Conservation (phyloP, 2,888 invertebrate species). For the Coenonympha glycerion region DNA sequence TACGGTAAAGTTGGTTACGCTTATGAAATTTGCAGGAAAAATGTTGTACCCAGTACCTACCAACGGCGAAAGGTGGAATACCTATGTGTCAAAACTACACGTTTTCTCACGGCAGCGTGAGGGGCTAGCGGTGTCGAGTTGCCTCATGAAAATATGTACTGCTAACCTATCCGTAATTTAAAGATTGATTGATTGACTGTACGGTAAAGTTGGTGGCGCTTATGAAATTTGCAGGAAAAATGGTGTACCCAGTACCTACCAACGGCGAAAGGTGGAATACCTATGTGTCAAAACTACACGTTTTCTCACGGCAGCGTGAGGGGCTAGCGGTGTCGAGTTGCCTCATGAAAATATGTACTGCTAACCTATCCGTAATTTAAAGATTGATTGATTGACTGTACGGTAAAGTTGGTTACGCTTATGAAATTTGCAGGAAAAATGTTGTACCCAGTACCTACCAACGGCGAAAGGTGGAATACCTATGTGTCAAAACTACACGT, state of each 20-base stretch:
- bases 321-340: conserved; percentile 37
- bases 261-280: background rate
- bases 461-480: conserved; percentile 1
- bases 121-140: conserved; percentile 37
- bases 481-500: conserved; percentile 9
- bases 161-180: no score
- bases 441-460: conserved; percentile 3
- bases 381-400: no score
- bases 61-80: background rate
- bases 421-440: background rate
- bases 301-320: conserved; percentile 24
- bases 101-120: conserved; percentile 23
- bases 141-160: conserved; percentile 28
- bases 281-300: conserved; percentile 8
- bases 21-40: background rate
- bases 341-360: conserved; percentile 29
- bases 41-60: conserved; percentile 2
- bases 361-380: no score
- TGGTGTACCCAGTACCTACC: conserved; percentile 6
- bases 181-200: no score
- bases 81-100: conserved; percentile 9
- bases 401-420: background rate
- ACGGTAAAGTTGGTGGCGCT: background rate
- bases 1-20: background rate
- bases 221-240: background rate